phyloP scores from a whole-genome alignment of 2,113 vertebrate genomes.

The Morone chrysops region DNA sequence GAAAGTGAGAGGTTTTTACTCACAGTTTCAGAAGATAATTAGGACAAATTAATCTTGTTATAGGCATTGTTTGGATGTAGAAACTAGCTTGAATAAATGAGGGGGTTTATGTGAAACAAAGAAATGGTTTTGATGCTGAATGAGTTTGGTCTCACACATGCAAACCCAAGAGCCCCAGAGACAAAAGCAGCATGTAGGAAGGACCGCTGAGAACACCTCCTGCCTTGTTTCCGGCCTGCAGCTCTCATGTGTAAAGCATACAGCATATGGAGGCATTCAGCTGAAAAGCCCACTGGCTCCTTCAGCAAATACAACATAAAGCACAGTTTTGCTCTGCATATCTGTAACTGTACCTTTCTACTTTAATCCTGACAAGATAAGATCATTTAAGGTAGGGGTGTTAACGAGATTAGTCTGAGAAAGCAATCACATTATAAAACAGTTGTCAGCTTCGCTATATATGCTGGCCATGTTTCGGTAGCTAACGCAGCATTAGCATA shows the following conservation, averaged over 20 bases:
- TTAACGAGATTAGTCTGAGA: too few species aligned
- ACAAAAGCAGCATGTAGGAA: constrained; percentile 54
- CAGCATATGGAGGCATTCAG: constrained; percentile 80
- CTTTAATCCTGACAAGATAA: constrained; percentile 4
- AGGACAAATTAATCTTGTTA: constrained; percentile 10
- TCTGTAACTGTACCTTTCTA: constrained; percentile 23
- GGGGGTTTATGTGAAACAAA: constrained; percentile 19
- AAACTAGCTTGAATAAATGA: constrained; percentile 2
- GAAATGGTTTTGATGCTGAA: constrained; percentile 41
- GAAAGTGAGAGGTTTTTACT: constrained; percentile 21
- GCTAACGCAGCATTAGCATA: too few species aligned
- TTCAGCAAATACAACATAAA: constrained; percentile 54
- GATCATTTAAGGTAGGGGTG: too few species aligned
- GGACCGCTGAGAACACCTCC: constrained; percentile 66
- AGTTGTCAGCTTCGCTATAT: too few species aligned
- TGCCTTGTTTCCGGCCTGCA: constrained; percentile 69
- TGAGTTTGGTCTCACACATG: constrained; percentile 56
- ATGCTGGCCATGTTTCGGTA: too few species aligned
- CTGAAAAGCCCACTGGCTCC: constrained; percentile 69
- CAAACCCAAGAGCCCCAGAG: constrained; percentile 61
- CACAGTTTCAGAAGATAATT: constrained; percentile 5
- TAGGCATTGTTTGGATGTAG: not conserved
- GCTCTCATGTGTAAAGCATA: constrained; percentile 77
- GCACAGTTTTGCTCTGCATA: constrained; percentile 35
- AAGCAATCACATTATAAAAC: too few species aligned